Evolutionary conservation across 2,113 vertebrate species (phyloP), one percentile per base, ranked within the genome.

Genomic region (Oplegnathus fasciatus): DNA sequence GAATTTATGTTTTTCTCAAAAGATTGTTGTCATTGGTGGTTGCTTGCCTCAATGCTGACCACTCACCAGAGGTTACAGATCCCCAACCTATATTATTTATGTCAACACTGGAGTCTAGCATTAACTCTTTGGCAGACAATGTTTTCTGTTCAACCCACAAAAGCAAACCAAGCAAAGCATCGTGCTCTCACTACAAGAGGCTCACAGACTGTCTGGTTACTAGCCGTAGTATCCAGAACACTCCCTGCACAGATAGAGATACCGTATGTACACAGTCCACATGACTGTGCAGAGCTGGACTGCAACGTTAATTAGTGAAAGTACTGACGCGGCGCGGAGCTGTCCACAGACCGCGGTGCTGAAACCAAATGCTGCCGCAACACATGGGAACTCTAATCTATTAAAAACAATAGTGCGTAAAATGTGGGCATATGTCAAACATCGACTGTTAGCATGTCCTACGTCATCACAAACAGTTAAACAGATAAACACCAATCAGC

Each of bases 311-410:
- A 90, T 88, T 80, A 90, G 75, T 30, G 50, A 18, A 71, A 89
- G 68, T 71, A 76, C 2, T 42, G 92, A 66, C n/a, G 83, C 76
- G 40, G 80, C 40, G 80, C 68, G 83, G 90, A 90, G 84, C 93
- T 92, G 89, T 92, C 88, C 89, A 86, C 80, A 18, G 10, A 5
- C 20, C 44, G 8, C n/a, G 65, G 93, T 93, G 89, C 92, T 93
- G 92, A 93, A 93, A 84, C 50, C n/a, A 0, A 52, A 9, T 15
- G 17, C 52, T 81, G 81, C 78, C 52, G 91, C 91, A 90, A 79
- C 85, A 79, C 62, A 69, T 18, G 79, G 18, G 2, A 54, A 44
- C 44, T 68, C 54, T 8, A 6, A 48, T 66, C 61, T 61, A 17
- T 75, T 24, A 15, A 30, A 42, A 37, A 32, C 64, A 50, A 6